These are phyloP conservation scores for Galago senegalensis DNA, from an alignment of 2,797 vertebrate species.

Conservation along the genomic window DNA sequence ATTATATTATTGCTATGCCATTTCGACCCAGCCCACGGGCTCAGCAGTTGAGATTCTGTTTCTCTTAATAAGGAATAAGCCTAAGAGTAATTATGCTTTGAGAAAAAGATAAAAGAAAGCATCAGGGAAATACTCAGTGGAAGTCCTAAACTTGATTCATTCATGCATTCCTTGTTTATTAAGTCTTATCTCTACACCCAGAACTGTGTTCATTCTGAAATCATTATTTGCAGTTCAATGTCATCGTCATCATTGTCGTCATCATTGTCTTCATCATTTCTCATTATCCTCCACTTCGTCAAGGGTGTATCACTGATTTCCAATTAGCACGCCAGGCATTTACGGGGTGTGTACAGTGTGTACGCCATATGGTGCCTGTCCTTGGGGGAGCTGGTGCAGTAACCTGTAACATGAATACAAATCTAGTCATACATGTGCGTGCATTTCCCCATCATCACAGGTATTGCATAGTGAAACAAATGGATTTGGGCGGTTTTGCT, in stretches of 20 bases:
- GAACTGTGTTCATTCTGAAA: conserved; percentile 5
- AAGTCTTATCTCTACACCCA: not conserved
- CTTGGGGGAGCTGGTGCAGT: conserved; percentile 55
- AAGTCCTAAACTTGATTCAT: not conserved
- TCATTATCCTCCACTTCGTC: conserved; percentile 56
- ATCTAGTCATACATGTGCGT: not conserved
- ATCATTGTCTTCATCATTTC: conserved; percentile 56
- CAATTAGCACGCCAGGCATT: conserved; percentile 69
- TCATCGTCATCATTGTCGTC: not conserved
- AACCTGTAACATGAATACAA: not conserved
- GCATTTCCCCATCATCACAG: not conserved
- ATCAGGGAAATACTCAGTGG: not conserved
- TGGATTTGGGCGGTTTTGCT: too few species aligned
- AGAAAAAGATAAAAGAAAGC: not conserved
- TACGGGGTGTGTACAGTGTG: not conserved
- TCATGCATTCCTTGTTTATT: not conserved
- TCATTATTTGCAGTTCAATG: conserved; percentile 59
- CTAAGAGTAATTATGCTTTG: not conserved
- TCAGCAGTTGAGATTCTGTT: not conserved
- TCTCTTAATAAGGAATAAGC: conserved; percentile 4
- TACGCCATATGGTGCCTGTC: conserved; percentile 62
- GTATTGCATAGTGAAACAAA: not conserved
- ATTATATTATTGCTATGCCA: not conserved
- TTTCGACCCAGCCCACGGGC: not conserved
- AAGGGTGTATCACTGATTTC: conserved; percentile 24